These are phyloP conservation scores for Capitella teleta DNA, from an alignment of 1,140 invertebrate species.

Conservation along the genomic window DNA sequence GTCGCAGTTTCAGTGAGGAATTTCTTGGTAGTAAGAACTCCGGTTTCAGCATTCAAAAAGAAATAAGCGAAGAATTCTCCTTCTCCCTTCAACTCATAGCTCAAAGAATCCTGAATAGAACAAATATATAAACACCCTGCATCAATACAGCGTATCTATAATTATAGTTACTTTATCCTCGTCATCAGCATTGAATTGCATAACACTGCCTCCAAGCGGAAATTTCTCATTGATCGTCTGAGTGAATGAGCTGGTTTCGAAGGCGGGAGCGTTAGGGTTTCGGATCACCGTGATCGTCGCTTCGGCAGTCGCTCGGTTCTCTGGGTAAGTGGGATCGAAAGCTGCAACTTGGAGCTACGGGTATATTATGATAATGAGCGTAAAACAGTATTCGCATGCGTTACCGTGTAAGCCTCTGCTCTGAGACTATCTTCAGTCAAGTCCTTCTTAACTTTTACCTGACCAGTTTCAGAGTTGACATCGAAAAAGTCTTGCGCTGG, in stretches of 20 bases:
- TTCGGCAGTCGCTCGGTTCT: constrained; percentile 15
- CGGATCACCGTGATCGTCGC: constrained; percentile 23
- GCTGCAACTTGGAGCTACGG: constrained; percentile 15
- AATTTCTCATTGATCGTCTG: constrained; percentile 7
- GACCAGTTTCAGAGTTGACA: constrained; percentile 3
- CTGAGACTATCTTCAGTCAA: constrained; percentile 9
- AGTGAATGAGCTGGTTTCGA: constrained; percentile 7
- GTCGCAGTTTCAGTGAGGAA: constrained; percentile 10
- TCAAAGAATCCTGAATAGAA: constrained; percentile 1
- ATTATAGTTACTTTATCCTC: constrained; percentile 6
- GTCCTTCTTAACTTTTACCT: constrained; percentile 7
- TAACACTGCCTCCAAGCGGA: constrained; percentile 1
- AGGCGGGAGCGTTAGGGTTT: constrained; percentile 25
- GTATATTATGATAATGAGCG: too few relatives aligned
- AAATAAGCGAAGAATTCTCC: constrained; percentile 15
- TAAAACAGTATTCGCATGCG: too few relatives aligned
- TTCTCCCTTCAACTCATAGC: constrained; percentile 1
- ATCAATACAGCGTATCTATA: neutral
- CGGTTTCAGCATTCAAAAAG: constrained; percentile 17
- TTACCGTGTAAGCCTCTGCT: constrained; percentile 2
- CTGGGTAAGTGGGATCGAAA: constrained; percentile 8
- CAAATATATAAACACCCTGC: too few relatives aligned
- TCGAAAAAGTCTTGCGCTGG: constrained; percentile 10
- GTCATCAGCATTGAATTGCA: constrained; percentile 6
- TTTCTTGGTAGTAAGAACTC: constrained; percentile 16